Evolutionary conservation across 2,888 invertebrate genomes (phyloP), one percentile per base, ranked within the genome.

Genomic region (Amphipyra berbera): DNA sequence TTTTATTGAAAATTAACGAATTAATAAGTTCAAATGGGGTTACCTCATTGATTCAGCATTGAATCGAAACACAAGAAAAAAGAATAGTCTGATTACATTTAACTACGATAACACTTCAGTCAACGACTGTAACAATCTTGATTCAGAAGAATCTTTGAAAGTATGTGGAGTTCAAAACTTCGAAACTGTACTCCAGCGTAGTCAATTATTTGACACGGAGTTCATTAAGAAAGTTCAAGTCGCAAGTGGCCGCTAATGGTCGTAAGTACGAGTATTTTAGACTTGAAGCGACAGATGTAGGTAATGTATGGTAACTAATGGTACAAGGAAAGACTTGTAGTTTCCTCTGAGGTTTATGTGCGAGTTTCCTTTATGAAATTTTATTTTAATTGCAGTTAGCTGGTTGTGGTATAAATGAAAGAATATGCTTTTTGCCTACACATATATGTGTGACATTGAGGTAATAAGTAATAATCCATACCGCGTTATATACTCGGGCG

Each of bases 201-300:
- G 58, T 71, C 53, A 63, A 66, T 64, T 69, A 72, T 68, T 79
- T 81, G 74, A 81, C 78, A 79, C 60, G 63, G 70, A 76, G 78
- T 77, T 84, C 79, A 81, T 86, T 83, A 82, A 63, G 68, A 70
- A 77, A 73, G 76, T 78, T 72, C 62, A 68, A 78, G 71, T 70
- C 63, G 65, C 78, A 79, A 85, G 83, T 82, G 76, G 73, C 70
- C 66, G 62, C 68, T 85, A 84, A 86, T 76, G 78, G 30, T 30
- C 30, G 30, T 30, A 70, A 81, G 74, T 60, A 46, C 12, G 44
- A 45, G 60, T 69, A 73, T 73, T 70, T 72, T 63, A 69, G 46
- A 72, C 62, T 63, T 41, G 27, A 52, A 63, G 55, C 58, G 58
- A 57, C 63, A 69, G 49, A 64, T 68, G 68, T 57, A 41, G 40